Conservation (phyloP, 2,797 vertebrate species). For the Epinephelus coioides region DNA sequence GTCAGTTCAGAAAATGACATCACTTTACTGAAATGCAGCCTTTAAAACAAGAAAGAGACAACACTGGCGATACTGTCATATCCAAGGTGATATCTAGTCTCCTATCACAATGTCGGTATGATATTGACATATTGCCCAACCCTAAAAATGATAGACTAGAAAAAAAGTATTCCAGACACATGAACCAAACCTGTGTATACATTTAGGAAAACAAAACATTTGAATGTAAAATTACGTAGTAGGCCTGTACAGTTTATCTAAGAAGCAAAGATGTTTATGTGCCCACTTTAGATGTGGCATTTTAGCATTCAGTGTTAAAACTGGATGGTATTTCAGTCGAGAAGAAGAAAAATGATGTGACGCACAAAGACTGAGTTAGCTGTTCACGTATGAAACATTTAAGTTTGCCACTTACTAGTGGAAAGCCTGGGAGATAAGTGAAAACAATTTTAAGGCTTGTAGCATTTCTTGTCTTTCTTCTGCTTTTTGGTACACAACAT, state of each 20-base stretch:
- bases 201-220: neutral
- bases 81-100: no score
- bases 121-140: no score
- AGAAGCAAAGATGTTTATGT: neutral
- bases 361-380: no score
- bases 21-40: no score
- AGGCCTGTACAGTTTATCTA: neutral
- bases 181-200: neutral
- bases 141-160: no score
- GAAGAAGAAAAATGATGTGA: neutral
- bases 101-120: no score
- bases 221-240: neutral
- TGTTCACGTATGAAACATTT: neutral
- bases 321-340: neutral
- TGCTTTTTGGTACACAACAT: neutral
- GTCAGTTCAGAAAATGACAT: no score
- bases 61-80: no score
- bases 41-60: no score
- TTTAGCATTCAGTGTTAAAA: neutral
- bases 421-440: neutral
- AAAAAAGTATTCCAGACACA: neutral
- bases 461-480: no score
- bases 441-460: neutral
- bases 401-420: neutral
- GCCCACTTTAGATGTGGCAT: neutral